These are phyloP conservation scores for Aleiodes alternator DNA, from an alignment of 2,888 invertebrate genomes.

Conservation along the genomic window DNA sequence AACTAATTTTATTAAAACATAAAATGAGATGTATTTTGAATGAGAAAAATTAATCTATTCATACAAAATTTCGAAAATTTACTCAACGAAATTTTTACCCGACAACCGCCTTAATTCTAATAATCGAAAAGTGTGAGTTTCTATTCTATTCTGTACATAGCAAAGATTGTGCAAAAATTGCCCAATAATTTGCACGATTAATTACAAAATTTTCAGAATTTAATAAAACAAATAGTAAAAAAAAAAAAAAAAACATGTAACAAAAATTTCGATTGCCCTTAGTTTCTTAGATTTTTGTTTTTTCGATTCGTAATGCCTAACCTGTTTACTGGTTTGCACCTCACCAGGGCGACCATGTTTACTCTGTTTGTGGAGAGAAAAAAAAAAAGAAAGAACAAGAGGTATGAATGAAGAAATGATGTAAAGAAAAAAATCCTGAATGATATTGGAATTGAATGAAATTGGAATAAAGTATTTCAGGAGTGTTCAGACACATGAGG, in stretches of 20 bases:
- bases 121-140: no score
- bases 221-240: slow-evolving; percentile 31
- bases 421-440: slow-evolving; percentile 13
- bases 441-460: slow-evolving; percentile 46
- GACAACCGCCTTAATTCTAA: no score
- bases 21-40: no score
- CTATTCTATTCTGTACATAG: not conserved
- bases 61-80: no score
- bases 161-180: not conserved
- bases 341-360: slow-evolving; percentile 87
- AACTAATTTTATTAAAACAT: no score
- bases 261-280: slow-evolving; percentile 17
- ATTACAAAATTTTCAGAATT: slow-evolving; percentile 23
- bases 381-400: slow-evolving; percentile 72
- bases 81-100: no score
- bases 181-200: not conserved
- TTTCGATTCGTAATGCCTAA: slow-evolving; percentile 76
- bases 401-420: slow-evolving; percentile 34
- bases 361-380: slow-evolving; percentile 80
- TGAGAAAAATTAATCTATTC: no score
- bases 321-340: slow-evolving; percentile 83
- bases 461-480: slow-evolving; percentile 60
- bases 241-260: slow-evolving; percentile 34
- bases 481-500: slow-evolving; percentile 34
- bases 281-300: not conserved